phyloP scores from a whole-genome alignment of 2,797 vertebrate genomes.

The Crypturellus tataupa region DNA sequence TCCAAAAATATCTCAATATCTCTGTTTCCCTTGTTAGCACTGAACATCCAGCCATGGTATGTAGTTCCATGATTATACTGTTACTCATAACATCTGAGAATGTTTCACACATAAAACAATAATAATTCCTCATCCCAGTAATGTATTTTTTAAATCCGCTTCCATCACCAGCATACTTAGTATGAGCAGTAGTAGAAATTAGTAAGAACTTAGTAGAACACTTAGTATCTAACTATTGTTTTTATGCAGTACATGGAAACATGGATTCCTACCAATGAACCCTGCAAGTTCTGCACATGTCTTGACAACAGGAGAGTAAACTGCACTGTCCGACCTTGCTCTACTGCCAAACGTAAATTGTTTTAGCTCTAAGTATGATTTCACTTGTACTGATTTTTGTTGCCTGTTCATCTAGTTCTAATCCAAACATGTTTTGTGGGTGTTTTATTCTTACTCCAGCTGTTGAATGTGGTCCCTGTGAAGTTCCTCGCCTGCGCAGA shows the following conservation, averaged over 20 bases:
- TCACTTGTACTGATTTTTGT: background rate
- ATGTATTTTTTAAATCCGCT: background rate
- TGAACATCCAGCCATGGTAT: background rate
- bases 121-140: background rate
- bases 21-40: background rate
- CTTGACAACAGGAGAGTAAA: slow-evolving; percentile 88
- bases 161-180: background rate
- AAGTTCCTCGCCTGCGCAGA: slow-evolving; percentile 85
- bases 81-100: background rate
- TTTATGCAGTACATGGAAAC: slow-evolving; percentile 87
- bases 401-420: background rate
- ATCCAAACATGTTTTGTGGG: background rate
- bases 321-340: slow-evolving; percentile 89
- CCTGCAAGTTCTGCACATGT: slow-evolving; percentile 93
- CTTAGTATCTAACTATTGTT: background rate
- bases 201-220: background rate
- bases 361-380: background rate
- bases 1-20: background rate
- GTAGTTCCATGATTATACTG: background rate
- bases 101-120: slow-evolving; percentile 12
- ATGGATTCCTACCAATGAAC: slow-evolving; percentile 89
- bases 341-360: slow-evolving; percentile 83
- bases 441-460: slow-evolving; percentile 74
- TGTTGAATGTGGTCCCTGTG: slow-evolving; percentile 88
- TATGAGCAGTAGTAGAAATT: too few relatives aligned